Conservation (phyloP, 2,797 vertebrate genomes). For the Coracias cyanogaster region DNA sequence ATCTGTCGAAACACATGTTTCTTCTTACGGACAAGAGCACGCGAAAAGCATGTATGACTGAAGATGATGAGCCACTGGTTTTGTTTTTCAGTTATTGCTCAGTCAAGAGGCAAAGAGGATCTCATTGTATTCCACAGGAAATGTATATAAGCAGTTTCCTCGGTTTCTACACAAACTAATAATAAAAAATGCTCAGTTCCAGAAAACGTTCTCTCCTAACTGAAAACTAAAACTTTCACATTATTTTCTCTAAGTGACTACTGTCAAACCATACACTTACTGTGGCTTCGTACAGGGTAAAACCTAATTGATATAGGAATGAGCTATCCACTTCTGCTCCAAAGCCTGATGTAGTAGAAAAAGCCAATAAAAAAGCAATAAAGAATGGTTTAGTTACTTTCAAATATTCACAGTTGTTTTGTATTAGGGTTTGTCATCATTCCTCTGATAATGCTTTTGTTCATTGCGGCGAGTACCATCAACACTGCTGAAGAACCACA, state of each 20-base stretch:
- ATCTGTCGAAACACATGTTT: neutral
- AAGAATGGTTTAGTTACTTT: neutral
- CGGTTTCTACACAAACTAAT: neutral
- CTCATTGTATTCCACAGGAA: neutral
- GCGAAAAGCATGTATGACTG: neutral
- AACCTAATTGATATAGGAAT: neutral
- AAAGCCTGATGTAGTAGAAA: neutral
- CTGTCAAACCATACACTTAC: neutral
- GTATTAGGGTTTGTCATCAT: neutral
- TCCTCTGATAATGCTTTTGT: neutral
- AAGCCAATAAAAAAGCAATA: neutral
- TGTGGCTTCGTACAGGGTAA: neutral
- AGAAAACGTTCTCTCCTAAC: neutral
- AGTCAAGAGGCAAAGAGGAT: neutral
- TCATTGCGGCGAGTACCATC: neutral
- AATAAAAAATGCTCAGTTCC: neutral
- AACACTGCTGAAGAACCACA: neutral
- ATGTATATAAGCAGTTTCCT: neutral
- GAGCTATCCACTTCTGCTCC: neutral
- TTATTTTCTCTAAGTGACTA: neutral
- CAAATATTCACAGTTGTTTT: neutral
- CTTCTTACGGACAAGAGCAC: neutral
- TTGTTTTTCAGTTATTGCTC: neutral
- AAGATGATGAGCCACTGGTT: neutral
- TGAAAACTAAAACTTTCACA: neutral